Percentiles rank a stretch among this genome's conserved stretches.
These are phyloP conservation scores for Crioceris asparagi DNA, from an alignment of 2,888 invertebrate species.

Conservation along the genomic window DNA sequence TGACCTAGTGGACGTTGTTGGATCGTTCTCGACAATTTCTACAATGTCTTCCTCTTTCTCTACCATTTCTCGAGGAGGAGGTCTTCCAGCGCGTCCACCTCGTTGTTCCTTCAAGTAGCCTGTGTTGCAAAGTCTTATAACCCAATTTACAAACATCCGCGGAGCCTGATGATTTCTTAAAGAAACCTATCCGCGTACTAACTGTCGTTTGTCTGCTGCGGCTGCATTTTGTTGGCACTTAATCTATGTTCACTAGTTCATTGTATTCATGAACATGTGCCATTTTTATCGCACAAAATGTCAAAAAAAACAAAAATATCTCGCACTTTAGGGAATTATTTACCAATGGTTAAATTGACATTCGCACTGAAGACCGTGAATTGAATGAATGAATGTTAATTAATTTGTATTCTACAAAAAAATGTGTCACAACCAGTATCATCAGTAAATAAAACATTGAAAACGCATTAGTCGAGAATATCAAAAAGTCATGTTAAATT, in stretches of 20 bases:
- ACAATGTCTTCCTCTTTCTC: background rate
- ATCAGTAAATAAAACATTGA: no score
- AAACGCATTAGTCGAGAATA: no score
- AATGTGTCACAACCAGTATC: no score
- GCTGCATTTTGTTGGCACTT: background rate
- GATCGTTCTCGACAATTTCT: no score
- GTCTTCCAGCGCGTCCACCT: background rate
- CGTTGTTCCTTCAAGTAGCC: background rate
- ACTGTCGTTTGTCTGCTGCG: background rate
- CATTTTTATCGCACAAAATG: no score
- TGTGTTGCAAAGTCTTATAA: background rate
- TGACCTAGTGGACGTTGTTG: background rate
- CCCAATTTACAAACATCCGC: background rate
- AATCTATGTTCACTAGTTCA: no score
- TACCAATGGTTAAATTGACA: background rate
- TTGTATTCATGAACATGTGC: no score
- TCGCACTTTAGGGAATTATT: background rate
- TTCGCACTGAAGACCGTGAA: background rate
- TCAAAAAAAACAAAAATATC: background rate
- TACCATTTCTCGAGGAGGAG: background rate
- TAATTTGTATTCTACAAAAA: no score
- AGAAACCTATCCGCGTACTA: background rate
- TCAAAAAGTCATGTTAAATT: background rate
- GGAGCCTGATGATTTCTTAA: background rate
- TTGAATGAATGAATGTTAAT: background rate